These are phyloP conservation scores for Paratilapia polleni DNA, from an alignment of 2,113 vertebrate species.

Conservation along the genomic window DNA sequence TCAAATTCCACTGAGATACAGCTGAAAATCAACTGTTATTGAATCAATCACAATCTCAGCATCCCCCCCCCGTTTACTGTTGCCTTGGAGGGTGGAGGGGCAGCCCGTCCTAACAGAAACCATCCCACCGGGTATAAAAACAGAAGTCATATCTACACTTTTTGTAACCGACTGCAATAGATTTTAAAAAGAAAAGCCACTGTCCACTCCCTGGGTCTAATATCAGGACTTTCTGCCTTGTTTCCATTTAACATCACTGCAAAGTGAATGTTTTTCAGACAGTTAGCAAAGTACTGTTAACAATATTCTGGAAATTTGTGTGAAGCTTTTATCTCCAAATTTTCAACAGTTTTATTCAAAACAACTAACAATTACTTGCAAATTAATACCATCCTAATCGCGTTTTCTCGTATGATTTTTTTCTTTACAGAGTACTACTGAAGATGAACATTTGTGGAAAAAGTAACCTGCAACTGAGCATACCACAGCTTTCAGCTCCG, in stretches of 20 bases:
- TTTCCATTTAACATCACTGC: neutral
- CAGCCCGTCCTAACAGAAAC: neutral
- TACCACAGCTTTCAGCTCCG: neutral
- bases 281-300: neutral
- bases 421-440: neutral
- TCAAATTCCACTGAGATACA: conserved; percentile 29
- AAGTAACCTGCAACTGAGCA: neutral
- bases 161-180: neutral
- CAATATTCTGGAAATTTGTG: neutral
- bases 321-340: neutral
- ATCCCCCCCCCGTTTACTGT: neutral
- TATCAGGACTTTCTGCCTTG: neutral
- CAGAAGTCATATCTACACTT: neutral
- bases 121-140: neutral
- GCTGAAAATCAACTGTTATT: conserved; percentile 11
- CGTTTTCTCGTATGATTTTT: too few relatives aligned
- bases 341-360: neutral
- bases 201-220: neutral
- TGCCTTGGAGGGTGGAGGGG: neutral
- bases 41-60: conserved; percentile 1
- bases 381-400: too few relatives aligned
- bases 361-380: neutral
- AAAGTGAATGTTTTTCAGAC: neutral
- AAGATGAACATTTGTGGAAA: neutral
- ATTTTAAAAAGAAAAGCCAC: neutral